phyloP scores from a whole-genome alignment of 2,888 invertebrate genomes.

The Acanthosepion lycidas region DNA sequence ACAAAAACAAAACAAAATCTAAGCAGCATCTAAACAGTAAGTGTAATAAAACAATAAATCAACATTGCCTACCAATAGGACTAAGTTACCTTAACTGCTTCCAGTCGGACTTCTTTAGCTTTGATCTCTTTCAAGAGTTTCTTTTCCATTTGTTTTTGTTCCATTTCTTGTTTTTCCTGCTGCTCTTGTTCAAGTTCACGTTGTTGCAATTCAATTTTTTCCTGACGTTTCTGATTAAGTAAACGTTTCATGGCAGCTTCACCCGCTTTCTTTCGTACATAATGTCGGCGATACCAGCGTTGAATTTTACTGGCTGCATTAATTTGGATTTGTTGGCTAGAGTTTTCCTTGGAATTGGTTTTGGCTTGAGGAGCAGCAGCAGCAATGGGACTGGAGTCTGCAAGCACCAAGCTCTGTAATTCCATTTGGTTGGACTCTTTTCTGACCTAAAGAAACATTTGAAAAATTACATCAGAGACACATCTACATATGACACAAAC shows the following conservation, averaged over 20 bases:
- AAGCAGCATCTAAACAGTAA: too few species aligned
- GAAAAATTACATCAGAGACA: neutral
- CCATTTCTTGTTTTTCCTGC: conserved; percentile 58
- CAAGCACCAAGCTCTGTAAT: neutral
- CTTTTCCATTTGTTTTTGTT: conserved; percentile 61
- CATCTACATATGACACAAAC: neutral
- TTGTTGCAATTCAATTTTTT: conserved; percentile 59
- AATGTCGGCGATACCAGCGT: conserved; percentile 68
- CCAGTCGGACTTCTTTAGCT: conserved; percentile 68
- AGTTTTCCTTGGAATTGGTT: neutral
- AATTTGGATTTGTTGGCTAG: neutral
- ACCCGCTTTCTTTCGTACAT: conserved; percentile 59
- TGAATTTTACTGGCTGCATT: conserved; percentile 60
- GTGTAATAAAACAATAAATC: too few species aligned
- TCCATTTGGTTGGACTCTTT: conserved; percentile 33
- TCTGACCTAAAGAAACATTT: neutral
- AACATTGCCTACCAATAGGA: too few species aligned
- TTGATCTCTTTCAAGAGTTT: conserved; percentile 68
- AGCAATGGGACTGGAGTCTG: neutral
- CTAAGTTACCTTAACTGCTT: conserved; percentile 69
- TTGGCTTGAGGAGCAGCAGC: neutral
- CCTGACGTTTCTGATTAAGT: conserved; percentile 66
- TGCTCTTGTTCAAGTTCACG: conserved; percentile 56
- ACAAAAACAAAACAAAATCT: too few species aligned
- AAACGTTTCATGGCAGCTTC: conserved; percentile 70